Base-by-base conservation (phyloP, 2,113 vertebrate species). In the Uropsilus gracilis region DNA sequence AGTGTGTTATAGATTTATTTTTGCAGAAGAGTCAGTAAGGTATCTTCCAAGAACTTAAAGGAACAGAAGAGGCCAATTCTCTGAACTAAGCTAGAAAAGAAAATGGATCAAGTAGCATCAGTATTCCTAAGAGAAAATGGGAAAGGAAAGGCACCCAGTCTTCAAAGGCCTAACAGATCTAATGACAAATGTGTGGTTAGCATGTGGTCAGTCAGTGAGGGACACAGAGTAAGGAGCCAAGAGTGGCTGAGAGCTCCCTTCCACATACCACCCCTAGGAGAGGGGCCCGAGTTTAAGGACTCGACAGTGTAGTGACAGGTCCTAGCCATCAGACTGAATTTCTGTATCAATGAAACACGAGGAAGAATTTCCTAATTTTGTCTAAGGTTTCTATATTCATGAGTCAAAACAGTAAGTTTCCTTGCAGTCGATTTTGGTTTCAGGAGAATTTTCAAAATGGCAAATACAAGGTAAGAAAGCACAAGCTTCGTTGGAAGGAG, bases 11-110 rank as follows among this genome's bases (percentile, higher is more conserved):
- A 82, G 73, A 42, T 66, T 84, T 92, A n/a, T 75, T 69, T 81
- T 81, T 22, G 20, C 30, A 64, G 50, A 48, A 53, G 66, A 48
- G 81, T 37, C 37, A 84, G 53, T 69, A 71, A 94, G 12, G 11
- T 63, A 44, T 63, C 48, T 42, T 86, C 61, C 7, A 57, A 86
- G 68, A 92, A 81, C 53, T 57, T 82, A 92, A 90, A 96, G 82
- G 48, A 87, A 85, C 34, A 85, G 76, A 53, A 69, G 11, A 34
- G 77, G 44, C 34, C 34, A 8, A 0, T 17, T 86, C 77, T 76
- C 46, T 44, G 48, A 18, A n/a, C 44, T 93, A 44, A 61, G 32
- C 63, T 78, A 28, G 53, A 81, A 89, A 94, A 95, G n/a, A 17
- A 93, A 80, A 73, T 8, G 50, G n/a, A 32, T 88, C 24, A 16